Base-by-base conservation (phyloP, 2,113 vertebrate genomes). In the Sakesphorus luctuosus region DNA sequence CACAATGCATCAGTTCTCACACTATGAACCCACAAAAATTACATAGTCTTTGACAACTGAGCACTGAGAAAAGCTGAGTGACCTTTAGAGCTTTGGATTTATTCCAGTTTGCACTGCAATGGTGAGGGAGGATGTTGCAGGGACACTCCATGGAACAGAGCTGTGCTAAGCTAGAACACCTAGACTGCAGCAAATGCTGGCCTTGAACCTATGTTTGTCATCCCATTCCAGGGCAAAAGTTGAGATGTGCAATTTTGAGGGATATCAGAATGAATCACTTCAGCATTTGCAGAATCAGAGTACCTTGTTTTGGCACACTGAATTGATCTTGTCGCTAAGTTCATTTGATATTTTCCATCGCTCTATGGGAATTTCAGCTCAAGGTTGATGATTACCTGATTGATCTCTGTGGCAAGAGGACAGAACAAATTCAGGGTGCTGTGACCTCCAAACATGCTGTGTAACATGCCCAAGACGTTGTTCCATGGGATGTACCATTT, bases 401-500 rank as follows among this genome's bases (percentile, higher is more conserved):
- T 29, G 46, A 87, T 44, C 9, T 46, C 36, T 29, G 25, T 24
- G 15, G 18, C 35, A 80, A 47, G 53, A 92, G 29, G 31, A 13
- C 26, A 11, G n/a, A 69, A 81, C 11, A 69, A 77, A 56, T 59
- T 61, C 46, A 15, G 59, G 15, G 13, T 56, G 17, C 13, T 38
- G 33, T 50, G 58, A 59, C 44, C 28, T 46, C 35, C 58, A 46
- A 18, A 35, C 6, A 58, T 13, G 16, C 50, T n/a, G n/a, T 6
- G 8, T 33, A 46, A 56, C 36, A 46, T 0, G 1, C 28, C 19
- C 31, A 44, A 26, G 59, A 71, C 26, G 58, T 7, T 59, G 76
- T 59, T 63, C 2, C 1, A 1, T 13, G 53, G 19, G 14, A 77
- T 29, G 35, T 17, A 19, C 2, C 0, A 0, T 47, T 73, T 76